phyloP scores from a whole-genome alignment of 2,888 invertebrate species.

The Leucophenga montana region DNA sequence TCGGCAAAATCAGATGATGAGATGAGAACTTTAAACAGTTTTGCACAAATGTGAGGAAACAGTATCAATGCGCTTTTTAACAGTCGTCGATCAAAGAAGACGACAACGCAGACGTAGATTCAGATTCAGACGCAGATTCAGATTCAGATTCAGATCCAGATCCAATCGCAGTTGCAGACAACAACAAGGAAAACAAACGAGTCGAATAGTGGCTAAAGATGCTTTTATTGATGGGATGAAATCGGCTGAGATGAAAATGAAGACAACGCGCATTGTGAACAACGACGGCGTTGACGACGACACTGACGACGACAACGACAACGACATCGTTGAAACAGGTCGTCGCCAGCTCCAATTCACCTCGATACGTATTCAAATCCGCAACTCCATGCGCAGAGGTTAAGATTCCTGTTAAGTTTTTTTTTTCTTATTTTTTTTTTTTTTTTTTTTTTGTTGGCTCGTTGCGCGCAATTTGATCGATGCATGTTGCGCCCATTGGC shows the following conservation, averaged over 20 bases:
- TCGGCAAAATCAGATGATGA: neutral
- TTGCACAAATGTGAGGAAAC: constrained; percentile 49
- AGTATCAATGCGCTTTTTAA: constrained; percentile 55
- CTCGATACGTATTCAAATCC: neutral
- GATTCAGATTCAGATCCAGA: constrained; percentile 40
- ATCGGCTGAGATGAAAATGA: constrained; percentile 14
- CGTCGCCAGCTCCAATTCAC: too few relatives aligned
- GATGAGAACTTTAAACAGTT: constrained; percentile 17
- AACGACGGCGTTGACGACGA: constrained; percentile 37
- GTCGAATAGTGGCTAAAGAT: neutral
- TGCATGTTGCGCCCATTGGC: constrained; percentile 56
- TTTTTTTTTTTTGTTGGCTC: constrained; percentile 54
- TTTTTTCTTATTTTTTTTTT: constrained; percentile 34
- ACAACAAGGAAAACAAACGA: constrained; percentile 48
- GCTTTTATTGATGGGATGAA: neutral
- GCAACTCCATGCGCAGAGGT: neutral
- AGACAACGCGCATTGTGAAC: constrained; percentile 17
- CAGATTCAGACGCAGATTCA: constrained; percentile 64
- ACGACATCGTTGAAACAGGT: constrained; percentile 4
- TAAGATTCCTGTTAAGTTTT: neutral
- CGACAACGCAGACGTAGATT: constrained; percentile 39
- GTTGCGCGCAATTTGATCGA: constrained; percentile 66
- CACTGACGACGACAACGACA: constrained; percentile 44
- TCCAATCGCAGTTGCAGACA: constrained; percentile 53
- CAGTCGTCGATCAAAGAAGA: constrained; percentile 64